These are phyloP conservation scores for Heliothis virescens DNA, from an alignment of 1,140 invertebrate species.

Conservation along the genomic window DNA sequence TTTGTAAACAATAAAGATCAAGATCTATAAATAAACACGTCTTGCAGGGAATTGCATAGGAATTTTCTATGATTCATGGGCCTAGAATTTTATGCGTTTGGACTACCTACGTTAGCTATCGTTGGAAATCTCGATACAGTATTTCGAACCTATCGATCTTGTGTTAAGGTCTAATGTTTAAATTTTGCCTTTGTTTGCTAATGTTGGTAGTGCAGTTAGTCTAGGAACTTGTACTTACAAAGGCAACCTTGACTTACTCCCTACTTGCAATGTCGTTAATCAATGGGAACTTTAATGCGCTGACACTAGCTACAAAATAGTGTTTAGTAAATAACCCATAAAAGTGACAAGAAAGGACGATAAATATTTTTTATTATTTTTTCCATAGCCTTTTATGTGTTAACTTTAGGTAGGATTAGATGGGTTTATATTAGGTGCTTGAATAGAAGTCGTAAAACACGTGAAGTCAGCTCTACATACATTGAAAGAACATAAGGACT, in stretches of 20 bases:
- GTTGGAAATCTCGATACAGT: not conserved
- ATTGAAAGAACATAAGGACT: no score
- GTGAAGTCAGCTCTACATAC: not conserved
- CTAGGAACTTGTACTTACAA: not conserved
- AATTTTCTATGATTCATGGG: conserved; percentile 7
- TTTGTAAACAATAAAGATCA: not conserved
- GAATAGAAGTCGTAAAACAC: not conserved
- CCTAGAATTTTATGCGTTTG: not conserved
- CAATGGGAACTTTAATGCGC: not conserved
- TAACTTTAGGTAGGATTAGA: not conserved
- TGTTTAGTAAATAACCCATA: not conserved
- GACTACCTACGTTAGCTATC: not conserved
- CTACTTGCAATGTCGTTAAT: not conserved
- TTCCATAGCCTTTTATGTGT: not conserved
- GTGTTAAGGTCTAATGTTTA: not conserved
- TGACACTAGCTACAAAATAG: not conserved
- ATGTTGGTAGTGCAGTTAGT: not conserved
- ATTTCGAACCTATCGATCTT: not conserved
- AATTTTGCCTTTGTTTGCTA: not conserved
- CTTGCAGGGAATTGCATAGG: not conserved
- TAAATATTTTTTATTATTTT: not conserved
- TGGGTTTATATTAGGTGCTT: not conserved
- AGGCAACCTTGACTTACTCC: not conserved
- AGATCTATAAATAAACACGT: conserved; percentile 27
- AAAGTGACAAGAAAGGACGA: not conserved